These are phyloP conservation scores for Apistogramma diplotaenia DNA, from an alignment of 2,113 vertebrate species.

Conservation along the genomic window DNA sequence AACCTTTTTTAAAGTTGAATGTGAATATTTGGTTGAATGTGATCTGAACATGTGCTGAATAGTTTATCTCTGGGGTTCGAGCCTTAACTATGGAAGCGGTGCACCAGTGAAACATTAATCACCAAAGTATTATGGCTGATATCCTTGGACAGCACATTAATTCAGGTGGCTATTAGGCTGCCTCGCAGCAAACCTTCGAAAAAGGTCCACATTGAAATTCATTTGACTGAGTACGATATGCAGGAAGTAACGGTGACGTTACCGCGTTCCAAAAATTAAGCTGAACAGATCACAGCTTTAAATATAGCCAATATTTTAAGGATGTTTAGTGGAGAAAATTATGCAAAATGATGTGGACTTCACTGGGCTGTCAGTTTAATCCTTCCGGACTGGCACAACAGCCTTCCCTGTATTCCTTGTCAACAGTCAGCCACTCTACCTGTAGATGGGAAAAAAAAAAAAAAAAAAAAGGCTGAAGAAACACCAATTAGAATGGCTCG, in stretches of 20 bases:
- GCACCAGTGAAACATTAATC: constrained; percentile 77
- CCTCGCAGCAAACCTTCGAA: constrained; percentile 65
- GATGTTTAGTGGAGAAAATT: constrained; percentile 21
- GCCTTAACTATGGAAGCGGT: constrained; percentile 69
- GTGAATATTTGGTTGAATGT: constrained; percentile 44
- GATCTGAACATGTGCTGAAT: constrained; percentile 59
- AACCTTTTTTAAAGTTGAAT: constrained; percentile 7
- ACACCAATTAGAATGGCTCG: constrained; percentile 99
- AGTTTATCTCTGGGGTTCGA: constrained; percentile 74
- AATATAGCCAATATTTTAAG: constrained; percentile 37
- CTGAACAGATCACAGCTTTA: constrained; percentile 57
- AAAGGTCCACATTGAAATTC: constrained; percentile 73
- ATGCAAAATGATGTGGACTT: constrained; percentile 41
- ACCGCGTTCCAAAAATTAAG: constrained; percentile 40
- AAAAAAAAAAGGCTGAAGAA: constrained; percentile 78
- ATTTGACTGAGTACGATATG: constrained; percentile 66
- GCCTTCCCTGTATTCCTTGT: constrained; percentile 73
- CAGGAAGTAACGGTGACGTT: constrained; percentile 57
- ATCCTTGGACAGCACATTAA: constrained; percentile 78
- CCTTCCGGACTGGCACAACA: constrained; percentile 44
- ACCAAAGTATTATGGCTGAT: constrained; percentile 79
- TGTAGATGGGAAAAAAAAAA: constrained; percentile 78
- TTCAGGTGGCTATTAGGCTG: constrained; percentile 77
- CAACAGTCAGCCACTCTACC: constrained; percentile 87
- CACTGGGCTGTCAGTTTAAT: constrained; percentile 36